Percentiles rank a stretch among this genome's conserved stretches.
These are phyloP conservation scores for Corythoichthys intestinalis DNA, from an alignment of 2,113 vertebrate genomes.

Conservation along the genomic window DNA sequence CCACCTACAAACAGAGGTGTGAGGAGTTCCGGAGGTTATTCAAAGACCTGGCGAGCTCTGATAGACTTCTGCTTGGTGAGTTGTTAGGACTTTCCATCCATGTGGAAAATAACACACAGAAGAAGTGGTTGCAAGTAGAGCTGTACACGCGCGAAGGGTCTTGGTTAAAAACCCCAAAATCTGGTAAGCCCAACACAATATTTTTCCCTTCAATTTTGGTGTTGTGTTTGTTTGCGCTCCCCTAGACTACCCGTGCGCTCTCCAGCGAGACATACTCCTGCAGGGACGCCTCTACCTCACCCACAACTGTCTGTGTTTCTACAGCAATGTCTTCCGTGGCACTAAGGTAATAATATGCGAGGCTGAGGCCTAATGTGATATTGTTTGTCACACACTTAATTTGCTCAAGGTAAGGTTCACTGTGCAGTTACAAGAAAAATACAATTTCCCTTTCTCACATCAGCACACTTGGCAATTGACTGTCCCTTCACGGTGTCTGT, in stretches of 20 bases:
- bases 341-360: slow-evolving; percentile 77
- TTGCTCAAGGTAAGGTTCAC: too few species aligned
- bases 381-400: background rate
- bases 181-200: background rate
- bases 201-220: background rate
- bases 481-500: slow-evolving; percentile 7
- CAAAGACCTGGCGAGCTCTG: slow-evolving; percentile 81
- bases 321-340: slow-evolving; percentile 92
- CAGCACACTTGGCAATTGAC: too few species aligned
- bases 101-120: too few species aligned
- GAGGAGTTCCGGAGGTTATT: slow-evolving; percentile 91
- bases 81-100: background rate
- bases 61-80: slow-evolving; percentile 87
- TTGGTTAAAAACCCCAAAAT: background rate
- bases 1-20: slow-evolving; percentile 83
- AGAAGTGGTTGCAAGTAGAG: too few species aligned
- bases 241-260: slow-evolving; percentile 87
- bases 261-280: slow-evolving; percentile 90
- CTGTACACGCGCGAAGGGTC: too few species aligned
- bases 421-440: too few species aligned
- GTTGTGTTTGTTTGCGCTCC: background rate
- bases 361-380: background rate
- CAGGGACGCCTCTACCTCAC: slow-evolving; percentile 90
- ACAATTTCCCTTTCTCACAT: too few species aligned
- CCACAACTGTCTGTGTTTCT: slow-evolving; percentile 90